These are phyloP conservation scores for Felis chaus DNA, from an alignment of 2,113 vertebrate genomes.

Conservation along the genomic window DNA sequence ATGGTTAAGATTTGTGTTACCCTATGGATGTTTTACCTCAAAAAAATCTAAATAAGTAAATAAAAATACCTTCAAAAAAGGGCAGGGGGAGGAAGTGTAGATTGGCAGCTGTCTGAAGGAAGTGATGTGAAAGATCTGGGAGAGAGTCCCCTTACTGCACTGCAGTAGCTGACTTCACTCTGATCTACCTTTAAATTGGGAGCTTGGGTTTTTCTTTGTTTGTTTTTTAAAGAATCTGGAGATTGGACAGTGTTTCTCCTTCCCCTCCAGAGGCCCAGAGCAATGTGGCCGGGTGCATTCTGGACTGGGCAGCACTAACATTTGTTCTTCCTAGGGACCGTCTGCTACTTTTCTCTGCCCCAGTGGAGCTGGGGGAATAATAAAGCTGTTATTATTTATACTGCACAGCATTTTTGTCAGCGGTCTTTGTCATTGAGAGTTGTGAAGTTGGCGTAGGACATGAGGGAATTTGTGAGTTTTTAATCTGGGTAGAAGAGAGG, in stretches of 20 bases:
- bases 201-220: slow-evolving; percentile 26
- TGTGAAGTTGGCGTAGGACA: background rate
- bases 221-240: slow-evolving; percentile 30
- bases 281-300: background rate
- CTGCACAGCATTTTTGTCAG: slow-evolving; percentile 2
- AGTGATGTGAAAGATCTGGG: background rate
- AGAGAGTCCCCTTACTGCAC: background rate
- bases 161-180: background rate
- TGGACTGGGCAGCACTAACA: slow-evolving; percentile 46
- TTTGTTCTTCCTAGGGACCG: slow-evolving; percentile 63
- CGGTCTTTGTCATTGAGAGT: slow-evolving; percentile 70
- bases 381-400: slow-evolving; percentile 76
- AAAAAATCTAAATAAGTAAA: background rate
- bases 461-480: background rate
- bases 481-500: background rate
- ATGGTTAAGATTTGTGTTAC: background rate
- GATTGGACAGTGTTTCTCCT: background rate
- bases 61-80: background rate
- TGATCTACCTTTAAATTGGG: background rate
- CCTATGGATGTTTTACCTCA: background rate
- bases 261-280: slow-evolving; percentile 37
- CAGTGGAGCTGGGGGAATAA: slow-evolving; percentile 65
- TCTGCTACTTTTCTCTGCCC: slow-evolving; percentile 73
- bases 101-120: background rate
- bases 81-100: background rate